Base-by-base conservation (phyloP, 2,888 invertebrate species). In the Lasiommata megera region DNA sequence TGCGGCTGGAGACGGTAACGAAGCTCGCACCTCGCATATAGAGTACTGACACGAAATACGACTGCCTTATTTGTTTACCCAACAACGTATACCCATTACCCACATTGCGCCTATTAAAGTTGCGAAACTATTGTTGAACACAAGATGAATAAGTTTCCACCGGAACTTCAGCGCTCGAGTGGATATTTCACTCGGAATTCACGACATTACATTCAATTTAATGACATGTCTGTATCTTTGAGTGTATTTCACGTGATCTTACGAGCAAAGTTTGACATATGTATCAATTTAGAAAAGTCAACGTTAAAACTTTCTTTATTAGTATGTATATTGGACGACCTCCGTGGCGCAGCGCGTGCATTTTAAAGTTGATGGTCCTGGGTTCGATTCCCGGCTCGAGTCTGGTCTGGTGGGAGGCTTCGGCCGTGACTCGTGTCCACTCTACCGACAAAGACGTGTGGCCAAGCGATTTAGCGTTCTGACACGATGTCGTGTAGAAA, bases 11-110 rank as follows among this genome's bases (percentile, higher is more conserved):
- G 68, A 62, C 64, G 71, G 76, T 83, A 82, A 84, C 82, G 80
- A 83, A 81, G 63, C 63, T 75, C 81, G 68, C 78, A 75, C 73
- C 76, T 78, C 74, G 84, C 81, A 84, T 85, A 82, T 82, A 70
- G 66, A 80, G 80, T 68, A 71, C 46, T 58, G 62, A 67, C 62
- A 67, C 57, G 62, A 43, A 52, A 53, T 53, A 40, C 41, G 36
- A 52, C 54, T 54, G 48, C 55, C 57, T 56, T 54, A 61, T 58
- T 56, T 61, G 60, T 60, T 58, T 56, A 56, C 55, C 54, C 57
- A 55, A 62, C 55, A 53, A 60, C 58, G 29, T 46, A 41, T 31
- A 41, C 43, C 48, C 53, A 53, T 56, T 56, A 60, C 52, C 41
- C 60, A 44, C 50, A 53, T 56, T 56, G 56, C 43, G 59, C 29